phyloP scores from a whole-genome alignment of 1,140 invertebrate species.

The Popillia japonica region DNA sequence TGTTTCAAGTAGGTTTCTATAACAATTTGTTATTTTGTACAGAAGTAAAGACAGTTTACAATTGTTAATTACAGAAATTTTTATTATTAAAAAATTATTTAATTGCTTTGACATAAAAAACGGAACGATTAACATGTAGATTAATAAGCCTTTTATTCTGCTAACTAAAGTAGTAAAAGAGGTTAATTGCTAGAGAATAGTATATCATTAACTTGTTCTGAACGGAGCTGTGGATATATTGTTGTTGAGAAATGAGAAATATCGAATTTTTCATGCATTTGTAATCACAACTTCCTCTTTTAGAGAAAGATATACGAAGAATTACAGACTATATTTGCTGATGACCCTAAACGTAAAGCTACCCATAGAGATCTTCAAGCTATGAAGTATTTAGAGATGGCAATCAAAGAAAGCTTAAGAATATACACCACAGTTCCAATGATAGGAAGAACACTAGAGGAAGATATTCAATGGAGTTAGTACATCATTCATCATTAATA shows the following conservation, averaged over 20 bases:
- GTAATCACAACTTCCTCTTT: conserved; percentile 33
- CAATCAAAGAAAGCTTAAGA: conserved; percentile 34
- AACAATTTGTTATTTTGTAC: too few species aligned
- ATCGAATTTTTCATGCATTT: neutral
- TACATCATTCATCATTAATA: neutral
- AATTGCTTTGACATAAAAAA: too few species aligned
- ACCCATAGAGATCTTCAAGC: conserved; percentile 14
- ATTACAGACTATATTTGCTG: neutral
- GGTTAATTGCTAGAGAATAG: too few species aligned
- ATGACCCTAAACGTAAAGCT: neutral
- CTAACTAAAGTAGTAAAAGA: too few species aligned
- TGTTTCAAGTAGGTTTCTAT: too few species aligned
- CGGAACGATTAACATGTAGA: too few species aligned
- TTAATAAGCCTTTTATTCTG: too few species aligned
- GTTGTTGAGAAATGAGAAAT: neutral
- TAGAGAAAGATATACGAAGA: conserved; percentile 14
- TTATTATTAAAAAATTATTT: too few species aligned
- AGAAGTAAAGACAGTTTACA: too few species aligned
- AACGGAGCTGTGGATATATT: too few species aligned
- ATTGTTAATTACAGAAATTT: too few species aligned
- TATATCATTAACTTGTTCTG: too few species aligned
- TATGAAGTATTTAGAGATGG: conserved; percentile 50
- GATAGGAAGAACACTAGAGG: neutral
- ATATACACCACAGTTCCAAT: conserved; percentile 24
- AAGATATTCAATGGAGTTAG: conserved; percentile 50